Conservation (phyloP, 2,797 vertebrate genomes). For the Vultur gryphus region DNA sequence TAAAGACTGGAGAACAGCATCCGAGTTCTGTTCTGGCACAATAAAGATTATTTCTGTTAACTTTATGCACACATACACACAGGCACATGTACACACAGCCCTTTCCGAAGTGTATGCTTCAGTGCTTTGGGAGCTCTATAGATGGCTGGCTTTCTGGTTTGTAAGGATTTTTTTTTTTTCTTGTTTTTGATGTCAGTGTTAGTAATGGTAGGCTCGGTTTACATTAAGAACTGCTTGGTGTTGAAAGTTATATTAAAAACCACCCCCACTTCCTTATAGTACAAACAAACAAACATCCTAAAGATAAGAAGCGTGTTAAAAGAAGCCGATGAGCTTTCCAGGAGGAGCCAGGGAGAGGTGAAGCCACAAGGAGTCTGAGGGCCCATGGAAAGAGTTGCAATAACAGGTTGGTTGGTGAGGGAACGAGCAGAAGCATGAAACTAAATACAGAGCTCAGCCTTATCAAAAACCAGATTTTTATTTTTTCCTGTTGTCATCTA, state of each 20-base stretch:
- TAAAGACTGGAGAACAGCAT: neutral
- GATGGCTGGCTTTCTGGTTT: neutral
- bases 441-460: neutral
- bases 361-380: conserved; percentile 21
- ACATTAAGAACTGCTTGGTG: neutral
- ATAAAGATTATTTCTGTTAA: neutral
- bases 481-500: neutral
- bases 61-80: neutral
- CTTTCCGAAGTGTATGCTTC: neutral
- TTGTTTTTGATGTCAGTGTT: neutral
- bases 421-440: neutral
- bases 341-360: conserved; percentile 46
- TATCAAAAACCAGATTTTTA: neutral
- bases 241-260: neutral
- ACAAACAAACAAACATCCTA: conserved; percentile 35
- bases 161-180: neutral
- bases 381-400: conserved; percentile 51
- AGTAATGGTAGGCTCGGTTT: neutral
- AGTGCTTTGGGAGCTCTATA: neutral
- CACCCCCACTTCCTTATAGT: conserved; percentile 39
- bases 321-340: conserved; percentile 45
- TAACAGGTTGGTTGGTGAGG: conserved; percentile 27
- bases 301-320: conserved; percentile 49
- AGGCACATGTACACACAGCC: neutral
- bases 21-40: neutral